These are phyloP conservation scores for human (Homo sapiens) DNA, from an alignment of 2,113 vertebrate genomes.

Conservation along the genomic window DNA sequence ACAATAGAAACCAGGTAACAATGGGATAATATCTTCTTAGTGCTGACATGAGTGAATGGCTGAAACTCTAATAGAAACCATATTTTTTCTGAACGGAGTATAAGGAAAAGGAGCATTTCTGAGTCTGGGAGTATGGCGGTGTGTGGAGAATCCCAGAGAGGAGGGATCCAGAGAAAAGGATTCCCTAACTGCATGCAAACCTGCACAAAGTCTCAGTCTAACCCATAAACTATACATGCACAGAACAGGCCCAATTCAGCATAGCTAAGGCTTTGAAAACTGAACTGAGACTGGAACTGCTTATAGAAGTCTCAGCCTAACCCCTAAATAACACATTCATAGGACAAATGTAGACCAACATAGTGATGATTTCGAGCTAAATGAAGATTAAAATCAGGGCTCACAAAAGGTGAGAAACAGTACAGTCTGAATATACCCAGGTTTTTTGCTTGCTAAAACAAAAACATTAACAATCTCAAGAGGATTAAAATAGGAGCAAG, in stretches of 20 bases:
- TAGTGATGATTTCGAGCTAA: background rate
- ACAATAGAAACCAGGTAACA: background rate
- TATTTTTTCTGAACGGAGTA: background rate
- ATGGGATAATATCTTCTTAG: background rate
- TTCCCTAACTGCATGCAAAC: background rate
- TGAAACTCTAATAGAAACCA: background rate
- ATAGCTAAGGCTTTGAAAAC: background rate
- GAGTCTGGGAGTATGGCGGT: background rate
- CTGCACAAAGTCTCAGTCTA: background rate
- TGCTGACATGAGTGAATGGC: background rate
- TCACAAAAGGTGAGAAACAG: background rate
- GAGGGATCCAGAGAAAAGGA: background rate
- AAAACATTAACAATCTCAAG: background rate
- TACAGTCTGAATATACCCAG: background rate
- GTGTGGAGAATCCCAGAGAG: background rate
- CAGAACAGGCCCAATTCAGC: background rate
- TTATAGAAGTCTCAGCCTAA: background rate
- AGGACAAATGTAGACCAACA: background rate
- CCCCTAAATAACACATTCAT: background rate
- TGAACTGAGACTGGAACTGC: background rate
- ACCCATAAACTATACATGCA: no score
- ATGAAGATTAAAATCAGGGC: background rate
- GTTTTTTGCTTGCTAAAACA: background rate
- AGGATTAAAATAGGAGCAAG: background rate
- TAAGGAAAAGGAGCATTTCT: background rate